A percentile compares a stretch with the other conserved stretches of the same genome.
These are phyloP conservation scores for Dufourea novaeangliae DNA, from an alignment of 1,140 invertebrate genomes.

Conservation along the genomic window DNA sequence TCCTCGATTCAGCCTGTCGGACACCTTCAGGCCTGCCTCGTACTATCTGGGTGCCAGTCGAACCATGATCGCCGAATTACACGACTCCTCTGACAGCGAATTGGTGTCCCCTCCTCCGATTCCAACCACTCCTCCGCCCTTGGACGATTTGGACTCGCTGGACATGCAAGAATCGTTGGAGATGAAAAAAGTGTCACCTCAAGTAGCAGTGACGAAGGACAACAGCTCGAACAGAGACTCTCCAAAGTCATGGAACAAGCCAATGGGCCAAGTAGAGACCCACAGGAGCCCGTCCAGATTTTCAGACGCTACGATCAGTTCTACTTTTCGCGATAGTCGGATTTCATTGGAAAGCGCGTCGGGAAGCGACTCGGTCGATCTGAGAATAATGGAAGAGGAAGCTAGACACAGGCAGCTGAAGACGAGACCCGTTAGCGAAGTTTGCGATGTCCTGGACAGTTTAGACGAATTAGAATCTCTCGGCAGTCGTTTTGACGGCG, in stretches of 20 bases:
- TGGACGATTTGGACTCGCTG: conserved; percentile 84
- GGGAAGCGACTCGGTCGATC: conserved; percentile 80
- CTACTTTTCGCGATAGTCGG: conserved; percentile 73
- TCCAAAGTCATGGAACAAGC: conserved; percentile 73
- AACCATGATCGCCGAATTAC: conserved; percentile 84
- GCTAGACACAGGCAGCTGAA: conserved; percentile 83
- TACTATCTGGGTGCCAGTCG: conserved; percentile 89
- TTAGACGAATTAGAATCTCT: conserved; percentile 84
- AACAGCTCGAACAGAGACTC: conserved; percentile 58
- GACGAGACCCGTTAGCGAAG: conserved; percentile 86
- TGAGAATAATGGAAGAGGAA: conserved; percentile 83
- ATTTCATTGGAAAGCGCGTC: conserved; percentile 74
- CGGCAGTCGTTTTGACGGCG: conserved; percentile 83
- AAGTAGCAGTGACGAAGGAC: conserved; percentile 58
- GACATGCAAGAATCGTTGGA: conserved; percentile 76
- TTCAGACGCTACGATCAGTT: conserved; percentile 69
- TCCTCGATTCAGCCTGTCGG: conserved; percentile 91
- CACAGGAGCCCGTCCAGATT: conserved; percentile 69
- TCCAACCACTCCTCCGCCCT: conserved; percentile 87
- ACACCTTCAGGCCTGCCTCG: conserved; percentile 92
- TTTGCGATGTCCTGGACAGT: conserved; percentile 80
- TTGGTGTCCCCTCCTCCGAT: conserved; percentile 91
- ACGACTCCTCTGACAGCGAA: conserved; percentile 92
- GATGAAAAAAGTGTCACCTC: conserved; percentile 68
- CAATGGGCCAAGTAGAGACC: conserved; percentile 68